phyloP scores from a whole-genome alignment of 23 tunicate genomes.

The Halocynthia roretzi region DNA sequence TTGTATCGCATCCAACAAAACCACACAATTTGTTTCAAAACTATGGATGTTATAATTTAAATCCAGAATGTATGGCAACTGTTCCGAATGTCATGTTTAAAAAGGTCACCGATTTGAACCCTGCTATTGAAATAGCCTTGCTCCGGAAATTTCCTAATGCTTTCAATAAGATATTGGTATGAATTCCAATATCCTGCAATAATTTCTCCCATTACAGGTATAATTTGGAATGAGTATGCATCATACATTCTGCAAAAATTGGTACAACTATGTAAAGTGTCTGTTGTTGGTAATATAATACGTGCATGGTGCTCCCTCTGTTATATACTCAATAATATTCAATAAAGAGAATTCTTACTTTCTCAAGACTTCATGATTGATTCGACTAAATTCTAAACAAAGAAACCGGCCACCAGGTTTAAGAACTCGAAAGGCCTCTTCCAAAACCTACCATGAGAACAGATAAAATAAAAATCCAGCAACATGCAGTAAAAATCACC shows the following conservation, averaged over 20 bases:
- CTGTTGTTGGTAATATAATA: background rate
- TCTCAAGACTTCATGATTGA: conserved; percentile 37
- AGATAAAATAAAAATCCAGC: background rate
- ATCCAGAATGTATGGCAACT: conserved; percentile 91
- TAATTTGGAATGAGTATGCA: conserved; percentile 72
- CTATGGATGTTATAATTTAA: conserved; percentile 44
- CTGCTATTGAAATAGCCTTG: conserved; percentile 66
- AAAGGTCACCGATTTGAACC: conserved; percentile 60
- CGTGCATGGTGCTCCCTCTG: background rate
- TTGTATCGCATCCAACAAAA: too few species aligned
- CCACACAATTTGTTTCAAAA: too few species aligned
- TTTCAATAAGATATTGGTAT: conserved; percentile 89
- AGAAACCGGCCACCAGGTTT: conserved; percentile 94
- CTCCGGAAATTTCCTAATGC: conserved; percentile 82
- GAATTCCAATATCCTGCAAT: conserved; percentile 93
- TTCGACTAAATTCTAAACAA: conserved; percentile 87
- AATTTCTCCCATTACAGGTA: conserved; percentile 95
- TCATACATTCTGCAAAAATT: conserved; percentile 47
- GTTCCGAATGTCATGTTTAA: conserved; percentile 62
- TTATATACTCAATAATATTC: background rate
- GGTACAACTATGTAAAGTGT: background rate
- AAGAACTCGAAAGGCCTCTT: conserved; percentile 89
- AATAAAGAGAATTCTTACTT: conserved; percentile 17
- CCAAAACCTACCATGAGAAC: conserved; percentile 34
- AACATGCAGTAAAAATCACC: conserved; percentile 7